Conservation (phyloP, 2,888 invertebrate species). For the Erebia ligea region DNA sequence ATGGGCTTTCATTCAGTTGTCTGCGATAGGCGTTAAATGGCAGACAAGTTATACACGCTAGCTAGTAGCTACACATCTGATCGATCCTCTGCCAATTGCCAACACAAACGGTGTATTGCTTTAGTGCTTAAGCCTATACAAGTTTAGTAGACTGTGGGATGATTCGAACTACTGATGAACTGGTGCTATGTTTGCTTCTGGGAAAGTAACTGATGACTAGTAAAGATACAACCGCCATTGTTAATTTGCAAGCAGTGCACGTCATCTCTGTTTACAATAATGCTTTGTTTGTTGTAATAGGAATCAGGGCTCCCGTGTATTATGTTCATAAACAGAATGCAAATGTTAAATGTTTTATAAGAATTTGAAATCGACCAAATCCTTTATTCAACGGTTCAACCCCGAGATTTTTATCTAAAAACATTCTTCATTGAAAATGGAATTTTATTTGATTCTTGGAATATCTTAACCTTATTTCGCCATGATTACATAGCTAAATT, state of each 20-base stretch:
- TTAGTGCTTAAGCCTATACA: neutral
- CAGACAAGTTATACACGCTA: too few relatives aligned
- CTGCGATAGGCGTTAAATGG: too few relatives aligned
- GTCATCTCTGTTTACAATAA: conserved; percentile 1
- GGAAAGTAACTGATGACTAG: conserved; percentile 24
- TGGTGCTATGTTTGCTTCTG: conserved; percentile 6
- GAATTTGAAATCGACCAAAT: neutral
- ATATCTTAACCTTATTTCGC: conserved; percentile 15
- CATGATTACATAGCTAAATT: conserved; percentile 12
- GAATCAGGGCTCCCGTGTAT: neutral
- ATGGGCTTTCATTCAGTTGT: too few relatives aligned
- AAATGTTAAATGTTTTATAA: neutral
- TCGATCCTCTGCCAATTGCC: neutral
- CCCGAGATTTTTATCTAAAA: neutral
- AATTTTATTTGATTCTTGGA: neutral
- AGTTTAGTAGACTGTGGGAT: conserved; percentile 4
- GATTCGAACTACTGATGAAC: conserved; percentile 1
- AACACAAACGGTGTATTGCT: neutral
- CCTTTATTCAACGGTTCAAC: neutral
- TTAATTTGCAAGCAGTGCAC: conserved; percentile 6
- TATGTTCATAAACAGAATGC: too few relatives aligned
- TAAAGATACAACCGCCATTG: conserved; percentile 15
- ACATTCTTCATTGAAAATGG: conserved; percentile 3
- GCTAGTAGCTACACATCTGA: neutral
- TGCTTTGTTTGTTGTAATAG: neutral